These are phyloP conservation scores for Leucophora obtusa DNA, from an alignment of 2,888 invertebrate species.

Conservation along the genomic window DNA sequence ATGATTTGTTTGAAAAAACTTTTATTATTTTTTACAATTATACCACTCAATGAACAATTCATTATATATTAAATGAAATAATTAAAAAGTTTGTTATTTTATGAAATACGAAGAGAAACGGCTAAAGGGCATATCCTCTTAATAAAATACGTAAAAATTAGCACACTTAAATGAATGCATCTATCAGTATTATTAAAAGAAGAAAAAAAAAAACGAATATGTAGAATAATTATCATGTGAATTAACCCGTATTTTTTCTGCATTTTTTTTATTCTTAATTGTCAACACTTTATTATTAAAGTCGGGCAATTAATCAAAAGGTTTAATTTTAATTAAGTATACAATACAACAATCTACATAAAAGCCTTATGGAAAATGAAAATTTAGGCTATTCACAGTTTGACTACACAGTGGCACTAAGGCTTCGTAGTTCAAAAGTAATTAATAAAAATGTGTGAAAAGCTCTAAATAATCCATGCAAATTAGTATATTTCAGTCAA, in stretches of 20 bases:
- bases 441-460: too few relatives aligned
- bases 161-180: not conserved
- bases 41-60: conserved; percentile 7
- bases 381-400: not conserved
- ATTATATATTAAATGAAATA: conserved; percentile 20
- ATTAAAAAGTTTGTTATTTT: conserved; percentile 27
- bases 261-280: conserved; percentile 37
- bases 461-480: too few relatives aligned
- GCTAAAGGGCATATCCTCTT: conserved; percentile 15
- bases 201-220: not conserved
- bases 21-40: conserved; percentile 1
- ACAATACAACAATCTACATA: conserved; percentile 21
- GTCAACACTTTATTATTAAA: conserved; percentile 46
- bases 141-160: conserved; percentile 4
- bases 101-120: not conserved
- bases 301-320: conserved; percentile 55
- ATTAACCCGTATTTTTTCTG: conserved; percentile 25
- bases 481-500: too few relatives aligned
- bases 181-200: not conserved
- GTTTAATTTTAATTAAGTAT: conserved; percentile 50
- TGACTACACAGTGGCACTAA: too few relatives aligned
- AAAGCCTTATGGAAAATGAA: not conserved
- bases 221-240: conserved; percentile 1
- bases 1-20: conserved; percentile 5
- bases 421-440: too few relatives aligned